Evolutionary conservation across 1,140 invertebrate genomes (phyloP).

Genomic region (Sarcophaga peregrina): DNA sequence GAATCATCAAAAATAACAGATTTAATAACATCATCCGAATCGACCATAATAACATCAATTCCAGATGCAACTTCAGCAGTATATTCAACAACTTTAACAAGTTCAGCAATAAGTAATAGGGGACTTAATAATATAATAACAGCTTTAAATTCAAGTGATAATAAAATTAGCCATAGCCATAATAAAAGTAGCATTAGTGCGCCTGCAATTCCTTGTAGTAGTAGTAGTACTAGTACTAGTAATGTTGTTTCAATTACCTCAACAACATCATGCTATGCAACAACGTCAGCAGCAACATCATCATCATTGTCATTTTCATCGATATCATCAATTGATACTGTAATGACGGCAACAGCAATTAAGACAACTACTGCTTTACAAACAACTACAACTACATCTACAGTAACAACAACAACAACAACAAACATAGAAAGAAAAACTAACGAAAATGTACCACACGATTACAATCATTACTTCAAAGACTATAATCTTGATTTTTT

Average conservation of each 20-base stretch:
- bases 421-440: too few relatives aligned
- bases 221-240: not conserved
- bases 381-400: not conserved
- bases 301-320: constrained; percentile 18
- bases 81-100: not conserved
- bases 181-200: not conserved
- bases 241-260: not conserved
- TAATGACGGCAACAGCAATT: not conserved
- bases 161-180: not conserved
- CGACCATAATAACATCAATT: not conserved
- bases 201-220: not conserved
- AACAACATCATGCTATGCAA: not conserved
- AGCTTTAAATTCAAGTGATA: constrained; percentile 19
- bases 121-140: constrained; percentile 14
- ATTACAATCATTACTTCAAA: not conserved
- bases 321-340: not conserved
- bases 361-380: not conserved
- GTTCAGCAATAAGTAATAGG: not conserved
- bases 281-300: not conserved
- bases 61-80: not conserved
- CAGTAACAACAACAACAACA: not conserved
- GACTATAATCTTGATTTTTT: not conserved
- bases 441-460: too few relatives aligned
- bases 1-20: too few relatives aligned
- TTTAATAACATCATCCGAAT: not conserved